These are phyloP conservation scores for Liasis olivaceus DNA, from an alignment of 2,797 vertebrate genomes.

Conservation along the genomic window DNA sequence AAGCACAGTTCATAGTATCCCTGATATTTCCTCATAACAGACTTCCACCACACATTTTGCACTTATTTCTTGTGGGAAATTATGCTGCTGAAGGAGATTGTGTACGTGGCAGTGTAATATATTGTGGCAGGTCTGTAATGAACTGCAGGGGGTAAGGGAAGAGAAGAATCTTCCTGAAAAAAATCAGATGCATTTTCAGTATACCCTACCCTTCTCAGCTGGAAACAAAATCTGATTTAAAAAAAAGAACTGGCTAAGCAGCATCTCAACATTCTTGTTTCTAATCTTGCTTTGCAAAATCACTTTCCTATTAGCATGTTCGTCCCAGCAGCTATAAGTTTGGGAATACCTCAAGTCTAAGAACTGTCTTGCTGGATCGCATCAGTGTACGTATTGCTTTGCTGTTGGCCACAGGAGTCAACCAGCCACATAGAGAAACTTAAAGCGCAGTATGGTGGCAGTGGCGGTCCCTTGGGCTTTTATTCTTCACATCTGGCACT, in stretches of 20 bases:
- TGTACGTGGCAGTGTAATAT: conserved; percentile 11
- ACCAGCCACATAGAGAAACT: background rate
- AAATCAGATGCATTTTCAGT: background rate
- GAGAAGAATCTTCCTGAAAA: background rate
- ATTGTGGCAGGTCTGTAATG: background rate
- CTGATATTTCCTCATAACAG: background rate
- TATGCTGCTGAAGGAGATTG: background rate
- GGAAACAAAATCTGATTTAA: background rate
- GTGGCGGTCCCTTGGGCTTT: background rate
- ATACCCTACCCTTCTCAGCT: background rate
- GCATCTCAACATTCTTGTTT: background rate
- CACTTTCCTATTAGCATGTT: background rate
- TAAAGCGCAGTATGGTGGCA: background rate
- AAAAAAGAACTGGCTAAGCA: background rate
- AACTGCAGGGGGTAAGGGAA: background rate
- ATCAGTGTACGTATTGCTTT: background rate
- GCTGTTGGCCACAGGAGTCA: background rate
- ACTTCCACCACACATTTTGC: background rate
- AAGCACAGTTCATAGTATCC: background rate
- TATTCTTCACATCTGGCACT: background rate
- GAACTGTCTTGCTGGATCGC: background rate
- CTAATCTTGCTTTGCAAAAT: background rate
- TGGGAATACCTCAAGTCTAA: background rate
- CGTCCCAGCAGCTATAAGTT: background rate
- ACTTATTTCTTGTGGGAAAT: background rate